Conservation (phyloP, 2,797 vertebrate genomes). For the Lindbergichthys nudifrons region DNA sequence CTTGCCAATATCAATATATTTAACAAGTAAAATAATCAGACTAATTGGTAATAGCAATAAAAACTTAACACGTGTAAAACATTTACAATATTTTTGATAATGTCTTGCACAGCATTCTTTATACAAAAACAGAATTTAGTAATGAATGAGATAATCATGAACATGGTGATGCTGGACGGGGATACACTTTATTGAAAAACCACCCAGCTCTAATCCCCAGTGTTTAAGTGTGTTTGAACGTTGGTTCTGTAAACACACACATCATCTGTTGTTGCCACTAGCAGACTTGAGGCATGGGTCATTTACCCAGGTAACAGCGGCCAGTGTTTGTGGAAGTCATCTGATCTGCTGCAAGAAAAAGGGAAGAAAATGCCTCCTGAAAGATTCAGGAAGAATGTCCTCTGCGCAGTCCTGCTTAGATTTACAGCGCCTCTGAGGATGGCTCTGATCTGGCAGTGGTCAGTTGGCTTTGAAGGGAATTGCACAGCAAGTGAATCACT, state of each 20-base stretch:
- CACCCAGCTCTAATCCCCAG: background rate
- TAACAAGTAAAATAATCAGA: background rate
- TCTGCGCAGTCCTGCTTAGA: slow-evolving; percentile 76
- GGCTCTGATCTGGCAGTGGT: slow-evolving; percentile 83
- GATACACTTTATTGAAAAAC: slow-evolving; percentile 11
- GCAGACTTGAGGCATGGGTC: slow-evolving; percentile 40
- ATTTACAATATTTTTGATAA: background rate
- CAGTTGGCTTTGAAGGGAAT: slow-evolving; percentile 82
- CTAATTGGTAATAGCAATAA: background rate
- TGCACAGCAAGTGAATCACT: slow-evolving; percentile 79
- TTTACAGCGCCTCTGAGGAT: slow-evolving; percentile 82
- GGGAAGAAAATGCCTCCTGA: slow-evolving; percentile 64
- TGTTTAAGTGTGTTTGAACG: slow-evolving; percentile 10
- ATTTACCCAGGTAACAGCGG: slow-evolving; percentile 57
- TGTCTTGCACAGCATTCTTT: background rate
- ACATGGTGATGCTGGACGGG: slow-evolving; percentile 5
- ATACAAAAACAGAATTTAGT: slow-evolving; percentile 15
- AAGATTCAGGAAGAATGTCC: slow-evolving; percentile 75
- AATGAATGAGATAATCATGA: slow-evolving; percentile 2
- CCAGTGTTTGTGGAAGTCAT: slow-evolving; percentile 64
- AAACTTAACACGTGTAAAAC: background rate
- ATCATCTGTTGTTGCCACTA: slow-evolving; percentile 50
- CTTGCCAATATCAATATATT: background rate
- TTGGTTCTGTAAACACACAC: slow-evolving; percentile 37
- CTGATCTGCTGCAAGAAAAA: slow-evolving; percentile 65